These are phyloP conservation scores for Lepidocyrtinus sp. DNA, from an alignment of 2,888 invertebrate species.

Conservation along the genomic window DNA sequence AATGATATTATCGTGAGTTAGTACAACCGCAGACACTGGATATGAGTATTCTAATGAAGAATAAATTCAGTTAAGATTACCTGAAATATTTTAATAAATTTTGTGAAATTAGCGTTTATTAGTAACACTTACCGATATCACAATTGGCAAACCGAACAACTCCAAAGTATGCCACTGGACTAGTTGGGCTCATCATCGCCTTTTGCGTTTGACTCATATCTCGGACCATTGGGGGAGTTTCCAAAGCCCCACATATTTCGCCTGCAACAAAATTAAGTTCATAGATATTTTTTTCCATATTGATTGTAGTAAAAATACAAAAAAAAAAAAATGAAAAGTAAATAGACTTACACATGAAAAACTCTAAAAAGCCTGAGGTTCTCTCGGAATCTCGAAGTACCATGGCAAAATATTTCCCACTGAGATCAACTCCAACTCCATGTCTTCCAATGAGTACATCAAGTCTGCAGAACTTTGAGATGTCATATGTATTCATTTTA, in stretches of 20 bases:
- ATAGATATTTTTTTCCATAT: too few species aligned
- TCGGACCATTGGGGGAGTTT: slow-evolving; percentile 67
- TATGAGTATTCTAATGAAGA: slow-evolving; percentile 63
- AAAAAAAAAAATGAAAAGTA: background rate
- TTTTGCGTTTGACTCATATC: slow-evolving; percentile 69
- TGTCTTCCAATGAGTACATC: slow-evolving; percentile 69
- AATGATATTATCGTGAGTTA: slow-evolving; percentile 67
- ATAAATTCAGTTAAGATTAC: too few species aligned
- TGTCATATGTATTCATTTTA: slow-evolving; percentile 60
- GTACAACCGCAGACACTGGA: slow-evolving; percentile 64
- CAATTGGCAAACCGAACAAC: slow-evolving; percentile 64
- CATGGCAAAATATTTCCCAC: slow-evolving; percentile 67
- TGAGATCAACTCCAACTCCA: slow-evolving; percentile 68
- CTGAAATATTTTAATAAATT: too few species aligned
- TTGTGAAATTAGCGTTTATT: background rate
- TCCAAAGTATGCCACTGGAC: slow-evolving; percentile 69
- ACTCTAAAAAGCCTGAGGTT: slow-evolving; percentile 66
- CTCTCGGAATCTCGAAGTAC: slow-evolving; percentile 67
- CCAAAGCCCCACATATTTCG: slow-evolving; percentile 64
- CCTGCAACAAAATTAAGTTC: slow-evolving; percentile 44
- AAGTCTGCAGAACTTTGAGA: slow-evolving; percentile 62
- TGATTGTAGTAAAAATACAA: too few species aligned
- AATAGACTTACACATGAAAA: slow-evolving; percentile 64
- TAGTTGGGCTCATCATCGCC: slow-evolving; percentile 66
- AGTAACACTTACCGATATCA: slow-evolving; percentile 60